Base-by-base conservation (phyloP, 2,888 invertebrate species). In the Ectropis crepuscularia region DNA sequence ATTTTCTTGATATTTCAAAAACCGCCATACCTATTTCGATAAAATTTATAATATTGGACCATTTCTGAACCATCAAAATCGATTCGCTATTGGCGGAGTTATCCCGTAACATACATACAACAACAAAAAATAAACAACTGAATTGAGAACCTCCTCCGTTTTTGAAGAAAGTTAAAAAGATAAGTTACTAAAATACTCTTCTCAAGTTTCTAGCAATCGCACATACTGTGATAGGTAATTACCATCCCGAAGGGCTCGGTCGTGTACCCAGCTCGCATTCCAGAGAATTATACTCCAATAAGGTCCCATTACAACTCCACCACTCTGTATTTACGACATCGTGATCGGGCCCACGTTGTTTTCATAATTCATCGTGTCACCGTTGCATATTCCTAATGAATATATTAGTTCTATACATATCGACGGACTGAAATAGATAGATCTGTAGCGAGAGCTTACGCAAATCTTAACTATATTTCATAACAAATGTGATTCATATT, bases 341-440 rank as follows among this genome's bases (percentile, higher is more conserved):
- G 67, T 70, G 68, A 63, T 63, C 50, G 43, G 48, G 37, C 68
- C 67, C 61, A 67, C 70, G 55, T 54, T 58, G 65, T 53, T 55
- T 61, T 63, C 62, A 69, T 71, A 67, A 71, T 67, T 65, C 66
- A 70, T 65, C 53, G 55, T 60, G 51, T 47, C 39, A 39, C 45
- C 48, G 28, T 67, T 67, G 67, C 48, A 63, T 64, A 68, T 63
- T 67, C 63, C 46, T 42, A 57, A 53, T 59, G 54, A 58, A 66
- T 66, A 62, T 57, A 70, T 63, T 50, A 16, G 38, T 36, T 36
- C 50, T 60, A 53, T 60, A 43, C 38, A 39, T 42, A 47, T 41
- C 6, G 38, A 5, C 38, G 9, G 16, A 49, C 49, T 50, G 49
- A 28, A 16, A 37, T 39, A 55, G 46, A 55, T 36, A 46, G 41